Percentiles rank a stretch among this genome's conserved stretches.
Evolutionary conservation across 2,113 vertebrate species (phyloP).

Genomic region (Mormyrus iriodes): DNA sequence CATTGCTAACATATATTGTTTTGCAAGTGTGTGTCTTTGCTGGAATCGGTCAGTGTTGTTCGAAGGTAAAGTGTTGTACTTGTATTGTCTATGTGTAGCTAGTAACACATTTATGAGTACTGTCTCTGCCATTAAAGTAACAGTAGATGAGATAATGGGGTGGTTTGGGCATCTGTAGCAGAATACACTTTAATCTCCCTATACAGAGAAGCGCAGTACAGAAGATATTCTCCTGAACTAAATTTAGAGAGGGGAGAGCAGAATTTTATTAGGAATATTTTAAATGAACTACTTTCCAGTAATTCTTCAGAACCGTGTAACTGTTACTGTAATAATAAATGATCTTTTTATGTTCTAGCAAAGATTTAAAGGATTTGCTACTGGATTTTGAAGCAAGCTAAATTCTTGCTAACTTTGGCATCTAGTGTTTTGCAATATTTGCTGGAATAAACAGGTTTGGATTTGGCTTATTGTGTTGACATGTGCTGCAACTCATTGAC

Average conservation of each 20-base stretch:
- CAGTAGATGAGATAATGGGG: neutral
- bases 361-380: neutral
- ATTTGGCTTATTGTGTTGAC: neutral
- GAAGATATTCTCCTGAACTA: neutral
- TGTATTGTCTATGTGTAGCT: neutral
- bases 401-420: neutral
- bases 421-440: too few relatives aligned
- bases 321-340: too few relatives aligned
- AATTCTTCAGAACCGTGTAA: neutral
- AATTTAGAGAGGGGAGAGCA: neutral
- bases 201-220: neutral
- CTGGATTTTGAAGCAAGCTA: neutral
- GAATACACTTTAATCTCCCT: neutral
- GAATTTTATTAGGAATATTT: neutral
- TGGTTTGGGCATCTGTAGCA: neutral
- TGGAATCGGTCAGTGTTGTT: conserved; percentile 1
- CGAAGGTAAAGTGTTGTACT: neutral
- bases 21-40: neutral
- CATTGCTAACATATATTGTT: neutral
- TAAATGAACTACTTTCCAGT: neutral
- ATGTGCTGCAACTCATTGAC: neutral
- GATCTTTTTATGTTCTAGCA: neutral
- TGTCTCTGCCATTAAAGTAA: neutral
- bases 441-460: neutral
- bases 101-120: neutral